Evolutionary conservation across 2,113 vertebrate genomes (phyloP).

Genomic region (Calidris pygmaea): DNA sequence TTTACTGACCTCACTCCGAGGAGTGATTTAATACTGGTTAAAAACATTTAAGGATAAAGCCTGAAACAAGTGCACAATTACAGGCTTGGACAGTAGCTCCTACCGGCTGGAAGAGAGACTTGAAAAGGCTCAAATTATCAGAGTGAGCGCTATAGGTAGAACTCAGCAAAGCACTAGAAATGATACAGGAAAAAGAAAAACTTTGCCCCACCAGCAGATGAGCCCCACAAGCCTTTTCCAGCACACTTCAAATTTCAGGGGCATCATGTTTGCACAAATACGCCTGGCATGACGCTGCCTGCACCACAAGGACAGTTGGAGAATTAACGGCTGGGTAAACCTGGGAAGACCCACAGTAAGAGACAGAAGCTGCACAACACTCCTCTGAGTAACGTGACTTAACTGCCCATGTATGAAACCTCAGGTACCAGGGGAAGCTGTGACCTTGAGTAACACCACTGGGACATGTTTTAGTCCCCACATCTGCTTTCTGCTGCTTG

Average conservation of each 20-base stretch:
- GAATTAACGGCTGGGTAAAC: neutral
- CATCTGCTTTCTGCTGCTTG: neutral
- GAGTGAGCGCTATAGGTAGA: neutral
- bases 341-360: neutral
- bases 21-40: too few relatives aligned
- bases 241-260: neutral
- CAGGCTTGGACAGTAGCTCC: neutral
- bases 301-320: rapidly evolving
- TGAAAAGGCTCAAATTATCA: neutral
- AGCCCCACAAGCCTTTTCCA: neutral
- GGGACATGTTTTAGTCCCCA: neutral
- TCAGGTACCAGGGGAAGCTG: neutral
- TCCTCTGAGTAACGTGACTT: neutral
- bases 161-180: neutral
- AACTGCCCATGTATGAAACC: neutral
- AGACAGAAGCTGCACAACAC: neutral
- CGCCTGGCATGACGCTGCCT: rapidly evolving
- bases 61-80: neutral
- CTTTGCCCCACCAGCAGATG: rapidly evolving
- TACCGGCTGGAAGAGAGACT: neutral
- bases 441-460: slow-evolving; percentile 22
- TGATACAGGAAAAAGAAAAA: neutral
- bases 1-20: rapidly evolving
- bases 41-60: neutral
- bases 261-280: rapidly evolving